phyloP scores from a whole-genome alignment of 2,888 invertebrate genomes.

The Polia nebulosa region DNA sequence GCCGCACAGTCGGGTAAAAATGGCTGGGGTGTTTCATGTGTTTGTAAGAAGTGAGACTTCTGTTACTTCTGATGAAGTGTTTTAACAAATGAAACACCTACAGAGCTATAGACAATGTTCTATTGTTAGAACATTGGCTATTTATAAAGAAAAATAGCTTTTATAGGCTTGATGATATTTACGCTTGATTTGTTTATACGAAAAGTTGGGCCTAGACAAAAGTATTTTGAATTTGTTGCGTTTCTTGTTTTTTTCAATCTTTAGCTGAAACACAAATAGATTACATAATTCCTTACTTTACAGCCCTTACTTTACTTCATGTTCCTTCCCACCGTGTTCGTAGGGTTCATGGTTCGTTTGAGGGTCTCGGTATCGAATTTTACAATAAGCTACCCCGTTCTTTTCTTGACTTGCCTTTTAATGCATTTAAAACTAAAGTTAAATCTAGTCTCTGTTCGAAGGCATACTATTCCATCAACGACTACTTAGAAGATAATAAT shows the following conservation, averaged over 20 bases:
- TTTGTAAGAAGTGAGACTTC: constrained; percentile 18
- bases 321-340: too few species aligned
- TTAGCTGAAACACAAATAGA: neutral
- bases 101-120: constrained; percentile 53
- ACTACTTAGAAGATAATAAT: too few species aligned
- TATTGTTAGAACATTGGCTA: constrained; percentile 62
- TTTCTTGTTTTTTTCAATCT: neutral
- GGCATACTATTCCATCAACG: too few species aligned
- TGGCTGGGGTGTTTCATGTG: too few species aligned
- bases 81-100: constrained; percentile 38
- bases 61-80: constrained; percentile 1
- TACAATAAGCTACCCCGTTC: too few species aligned
- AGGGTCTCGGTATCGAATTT: too few species aligned
- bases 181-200: constrained; percentile 36
- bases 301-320: too few species aligned
- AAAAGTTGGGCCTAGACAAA: constrained; percentile 22
- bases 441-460: too few species aligned
- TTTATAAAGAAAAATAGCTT: constrained; percentile 53
- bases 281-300: neutral
- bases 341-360: too few species aligned
- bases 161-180: constrained; percentile 34
- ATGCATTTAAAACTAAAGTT: too few species aligned
- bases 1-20: too few species aligned
- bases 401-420: too few species aligned
- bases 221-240: constrained; percentile 7